These are phyloP conservation scores for Cyphomyrus discorhynchus DNA, from an alignment of 2,113 vertebrate genomes.

Conservation along the genomic window DNA sequence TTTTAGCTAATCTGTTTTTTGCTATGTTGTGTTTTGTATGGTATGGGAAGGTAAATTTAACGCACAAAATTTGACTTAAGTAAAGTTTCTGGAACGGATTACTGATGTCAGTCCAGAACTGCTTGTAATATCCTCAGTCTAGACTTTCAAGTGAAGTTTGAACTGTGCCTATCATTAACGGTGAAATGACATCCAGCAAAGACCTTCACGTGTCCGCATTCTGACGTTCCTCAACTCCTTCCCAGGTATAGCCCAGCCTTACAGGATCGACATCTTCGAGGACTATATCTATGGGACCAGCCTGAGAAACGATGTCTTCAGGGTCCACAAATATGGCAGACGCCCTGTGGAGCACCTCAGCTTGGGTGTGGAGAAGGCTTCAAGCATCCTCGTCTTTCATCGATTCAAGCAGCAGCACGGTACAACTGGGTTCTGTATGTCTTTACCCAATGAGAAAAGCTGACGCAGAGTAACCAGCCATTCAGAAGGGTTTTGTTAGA, in stretches of 20 bases:
- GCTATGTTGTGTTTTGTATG: background rate
- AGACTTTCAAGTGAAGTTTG: background rate
- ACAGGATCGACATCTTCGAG: slow-evolving; percentile 79
- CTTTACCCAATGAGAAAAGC: background rate
- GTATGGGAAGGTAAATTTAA: background rate
- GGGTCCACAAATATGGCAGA: slow-evolving; percentile 73
- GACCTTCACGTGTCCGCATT: background rate
- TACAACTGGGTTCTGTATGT: slow-evolving; percentile 47
- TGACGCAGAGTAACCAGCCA: background rate
- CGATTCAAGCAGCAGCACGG: slow-evolving; percentile 76
- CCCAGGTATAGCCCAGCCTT: slow-evolving; percentile 72
- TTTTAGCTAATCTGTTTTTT: background rate
- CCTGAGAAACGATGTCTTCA: slow-evolving; percentile 69
- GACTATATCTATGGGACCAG: slow-evolving; percentile 78
- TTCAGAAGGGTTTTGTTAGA: background rate
- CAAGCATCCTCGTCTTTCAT: slow-evolving; percentile 73
- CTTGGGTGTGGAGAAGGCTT: slow-evolving; percentile 68
- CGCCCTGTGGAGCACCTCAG: slow-evolving; percentile 61
- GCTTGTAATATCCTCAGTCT: background rate
- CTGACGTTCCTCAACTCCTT: background rate
- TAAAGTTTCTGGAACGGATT: background rate
- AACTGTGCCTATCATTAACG: background rate
- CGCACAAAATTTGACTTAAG: background rate
- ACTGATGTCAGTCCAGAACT: background rate
- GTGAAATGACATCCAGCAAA: background rate